Base-by-base conservation (phyloP, 1,140 invertebrate genomes). In the Pteromalus puparum region DNA sequence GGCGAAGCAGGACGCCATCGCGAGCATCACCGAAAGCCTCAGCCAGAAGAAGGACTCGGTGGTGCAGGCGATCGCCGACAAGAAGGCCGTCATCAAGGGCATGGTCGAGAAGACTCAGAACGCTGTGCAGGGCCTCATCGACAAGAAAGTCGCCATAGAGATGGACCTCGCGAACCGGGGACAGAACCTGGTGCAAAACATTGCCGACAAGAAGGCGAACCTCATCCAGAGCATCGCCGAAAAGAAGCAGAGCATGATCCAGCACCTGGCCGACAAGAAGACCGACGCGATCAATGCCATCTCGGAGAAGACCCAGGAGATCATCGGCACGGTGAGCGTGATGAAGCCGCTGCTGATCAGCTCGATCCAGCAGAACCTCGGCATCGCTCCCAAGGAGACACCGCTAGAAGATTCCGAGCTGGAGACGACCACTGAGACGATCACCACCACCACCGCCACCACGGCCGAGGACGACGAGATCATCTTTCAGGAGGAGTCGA, bases 21-120 rank as follows among this genome's bases (percentile, higher is more conserved):
- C 13, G 24, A 70, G 28, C 28, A 70, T 70, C 24, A 9, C 28
- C 68, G 68, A 70, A 7, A 70, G 24, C 13, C 24, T 70, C 7
- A 13, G 24, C 28, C 12, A 70, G n/a, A 30, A 70, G 26, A 70
- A 61, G 53, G 21, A 61, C 18, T 7, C 18, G 53, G 53, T 61
- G 18, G 26, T 70, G 18, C 67, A 70, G 26, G 28, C n/a, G 5
- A 70, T 70, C 67, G 67, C 24, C 67, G 67, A 18, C 7, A 46
- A 65, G 9, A 1, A 72, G 2, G 24, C 10, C 12, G 34, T 30
- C 4, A 42, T 75, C 73, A 10, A 82, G 46, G 72, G 24, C 26
- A 76, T 82, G 34, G 46, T 76, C 3, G 24, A 75, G 18, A 75
- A 75, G 42, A 82, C 48, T 0, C 30, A 75, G 1, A 48, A 10